Base-by-base conservation (phyloP, 2,797 vertebrate species). In the Catharus ustulatus region DNA sequence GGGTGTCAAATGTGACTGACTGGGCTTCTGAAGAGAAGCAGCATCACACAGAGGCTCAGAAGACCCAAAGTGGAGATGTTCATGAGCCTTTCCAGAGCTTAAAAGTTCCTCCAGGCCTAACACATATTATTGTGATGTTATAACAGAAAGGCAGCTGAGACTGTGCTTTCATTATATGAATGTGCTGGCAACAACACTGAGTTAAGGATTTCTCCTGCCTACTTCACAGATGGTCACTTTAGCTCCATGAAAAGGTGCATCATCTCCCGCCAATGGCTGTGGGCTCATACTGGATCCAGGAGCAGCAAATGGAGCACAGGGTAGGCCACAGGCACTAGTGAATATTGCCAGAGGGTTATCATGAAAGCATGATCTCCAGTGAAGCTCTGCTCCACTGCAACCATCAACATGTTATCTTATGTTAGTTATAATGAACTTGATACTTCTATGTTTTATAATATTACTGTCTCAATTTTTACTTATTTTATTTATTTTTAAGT, bases 111-210 rank as follows among this genome's bases (percentile, higher is more conserved):
- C 15, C 40, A 32, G 43, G 24, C 19, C 46, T 59, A 64, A 64
- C n/a, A 55, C 1, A 3, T 43, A 51, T 22, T 68, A 16, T 29
- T 76, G 27, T 0, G 0, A 68, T 23, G 45, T 51, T 75, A 49
- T 30, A 72, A 43, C 17, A 29, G 52, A 80, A 66, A n/a, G 36
- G 26, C 58, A 68, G 32, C 27, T 32, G 63, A 85, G 38, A 32
- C 17, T 32, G 20, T 59, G 36, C 27, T 86, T 88, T 34, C 20
- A 6, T 40, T n/a, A 10, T 15, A 36, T 4, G 24, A 68, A 40
- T 42, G 30, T 1, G 1, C 59, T 73, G 51, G 43, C 72, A 91
- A 40, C 23, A 75, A 17, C 49, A 61, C 0, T 4, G 18, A 66
- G 24, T 57, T 69, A 68, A 75, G 23, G 19, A 84, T 34, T 78